phyloP scores from a whole-genome alignment of 2,888 invertebrate genomes.

The Aphidius colemani region DNA sequence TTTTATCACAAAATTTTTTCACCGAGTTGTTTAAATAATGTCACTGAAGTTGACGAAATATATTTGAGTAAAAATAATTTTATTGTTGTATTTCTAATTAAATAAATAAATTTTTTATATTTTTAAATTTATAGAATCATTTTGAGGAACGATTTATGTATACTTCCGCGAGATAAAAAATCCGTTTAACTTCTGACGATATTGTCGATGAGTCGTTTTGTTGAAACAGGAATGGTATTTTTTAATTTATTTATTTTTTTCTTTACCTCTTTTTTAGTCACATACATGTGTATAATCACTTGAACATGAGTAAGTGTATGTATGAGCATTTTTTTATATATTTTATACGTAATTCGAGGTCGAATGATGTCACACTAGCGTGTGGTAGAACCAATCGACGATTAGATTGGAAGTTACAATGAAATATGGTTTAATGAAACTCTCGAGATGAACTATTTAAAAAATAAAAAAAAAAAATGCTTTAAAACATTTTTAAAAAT shows the following conservation, averaged over 20 bases:
- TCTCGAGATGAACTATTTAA: no score
- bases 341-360: constrained; percentile 51
- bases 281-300: background rate
- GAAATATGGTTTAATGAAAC: background rate
- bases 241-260: no score
- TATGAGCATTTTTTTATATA: background rate
- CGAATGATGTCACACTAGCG: constrained; percentile 49
- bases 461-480: no score
- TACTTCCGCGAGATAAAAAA: constrained; percentile 11
- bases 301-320: background rate
- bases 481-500: no score
- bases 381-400: constrained; percentile 23
- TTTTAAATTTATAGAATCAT: background rate
- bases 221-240: no score
- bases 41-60: no score
- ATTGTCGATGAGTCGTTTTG: background rate
- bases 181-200: background rate
- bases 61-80: no score
- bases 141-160: constrained; percentile 4
- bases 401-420: constrained; percentile 18
- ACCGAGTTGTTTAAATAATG: no score
- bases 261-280: no score
- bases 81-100: no score
- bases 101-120: no score
- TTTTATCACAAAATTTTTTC: no score